Conservation (phyloP, 35 echinoderm and acorn worm species). For the Amphiura filiformis region DNA sequence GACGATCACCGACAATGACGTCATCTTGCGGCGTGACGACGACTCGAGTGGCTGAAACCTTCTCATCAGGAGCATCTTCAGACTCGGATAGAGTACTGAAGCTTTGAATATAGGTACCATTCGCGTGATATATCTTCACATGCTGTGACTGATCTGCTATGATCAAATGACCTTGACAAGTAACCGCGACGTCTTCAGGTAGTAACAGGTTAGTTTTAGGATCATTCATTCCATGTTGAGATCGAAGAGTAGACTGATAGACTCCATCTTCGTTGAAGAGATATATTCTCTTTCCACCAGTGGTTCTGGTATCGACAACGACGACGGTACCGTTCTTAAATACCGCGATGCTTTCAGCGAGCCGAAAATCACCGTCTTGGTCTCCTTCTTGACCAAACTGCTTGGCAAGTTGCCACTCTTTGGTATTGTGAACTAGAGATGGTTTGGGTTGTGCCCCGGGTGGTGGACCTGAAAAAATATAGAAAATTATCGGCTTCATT, state of each 20-base stretch:
- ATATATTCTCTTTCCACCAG: not conserved
- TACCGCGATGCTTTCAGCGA: not conserved
- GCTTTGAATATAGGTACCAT: not conserved
- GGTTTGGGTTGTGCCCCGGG: no score
- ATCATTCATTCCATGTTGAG: not conserved
- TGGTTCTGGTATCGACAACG: not conserved
- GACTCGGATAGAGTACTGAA: not conserved
- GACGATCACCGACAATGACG: not conserved
- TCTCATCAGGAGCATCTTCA: not conserved
- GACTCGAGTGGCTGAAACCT: not conserved
- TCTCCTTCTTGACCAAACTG: not conserved
- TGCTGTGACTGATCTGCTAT: not conserved
- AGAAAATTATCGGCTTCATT: no score
- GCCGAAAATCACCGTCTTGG: not conserved
- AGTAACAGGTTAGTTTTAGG: not conserved
- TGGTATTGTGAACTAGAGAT: not conserved
- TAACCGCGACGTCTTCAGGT: not conserved
- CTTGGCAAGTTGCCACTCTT: not conserved
- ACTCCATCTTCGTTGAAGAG: not conserved
- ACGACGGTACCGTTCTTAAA: not conserved
- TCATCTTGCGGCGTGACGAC: not conserved
- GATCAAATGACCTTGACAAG: not conserved
- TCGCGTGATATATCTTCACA: not conserved
- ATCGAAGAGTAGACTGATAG: not conserved
- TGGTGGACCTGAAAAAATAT: not conserved